Evolutionary conservation across 2,797 vertebrate genomes (phyloP).

Genomic region (Heteromormyrus szaboi): DNA sequence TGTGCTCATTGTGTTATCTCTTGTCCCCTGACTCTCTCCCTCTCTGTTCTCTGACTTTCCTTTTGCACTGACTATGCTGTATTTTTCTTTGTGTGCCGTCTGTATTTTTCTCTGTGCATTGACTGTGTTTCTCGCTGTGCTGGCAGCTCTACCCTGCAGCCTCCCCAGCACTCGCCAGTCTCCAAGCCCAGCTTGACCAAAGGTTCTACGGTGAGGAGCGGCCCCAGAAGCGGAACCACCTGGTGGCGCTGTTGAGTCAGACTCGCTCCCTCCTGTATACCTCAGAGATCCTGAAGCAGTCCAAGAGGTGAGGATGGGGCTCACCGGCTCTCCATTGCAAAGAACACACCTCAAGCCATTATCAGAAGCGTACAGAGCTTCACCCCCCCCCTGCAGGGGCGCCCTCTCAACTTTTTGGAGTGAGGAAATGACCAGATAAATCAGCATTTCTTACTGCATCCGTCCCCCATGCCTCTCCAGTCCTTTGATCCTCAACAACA

Average conservation of each 20-base stretch:
- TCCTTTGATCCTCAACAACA: not conserved
- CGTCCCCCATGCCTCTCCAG: not conserved
- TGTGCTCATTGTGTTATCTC: not conserved
- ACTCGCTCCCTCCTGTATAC: slow-evolving; percentile 36
- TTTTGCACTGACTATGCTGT: not conserved
- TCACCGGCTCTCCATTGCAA: not conserved
- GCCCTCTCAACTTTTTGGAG: not conserved
- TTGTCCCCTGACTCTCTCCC: not conserved
- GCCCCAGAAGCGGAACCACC: slow-evolving; percentile 25
- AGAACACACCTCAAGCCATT: not conserved
- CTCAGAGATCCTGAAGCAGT: slow-evolving; percentile 32
- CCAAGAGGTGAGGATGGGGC: slow-evolving; percentile 37
- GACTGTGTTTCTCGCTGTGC: slow-evolving; percentile 27
- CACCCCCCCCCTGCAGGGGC: not conserved
- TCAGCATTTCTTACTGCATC: not conserved
- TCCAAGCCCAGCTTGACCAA: slow-evolving; percentile 50
- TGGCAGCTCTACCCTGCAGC: slow-evolving; percentile 71
- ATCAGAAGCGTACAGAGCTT: not conserved
- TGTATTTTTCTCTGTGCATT: not conserved
- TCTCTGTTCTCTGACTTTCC: not conserved
- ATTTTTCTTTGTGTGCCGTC: not conserved
- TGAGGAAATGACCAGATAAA: not conserved
- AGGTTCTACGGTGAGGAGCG: slow-evolving; percentile 26
- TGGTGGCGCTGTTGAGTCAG: slow-evolving; percentile 37
- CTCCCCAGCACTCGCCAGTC: slow-evolving; percentile 42